A percentile compares a stretch with the other conserved stretches of the same genome.
Evolutionary conservation across 1,140 invertebrate genomes (phyloP).

Genomic region (Oppia nitens): DNA sequence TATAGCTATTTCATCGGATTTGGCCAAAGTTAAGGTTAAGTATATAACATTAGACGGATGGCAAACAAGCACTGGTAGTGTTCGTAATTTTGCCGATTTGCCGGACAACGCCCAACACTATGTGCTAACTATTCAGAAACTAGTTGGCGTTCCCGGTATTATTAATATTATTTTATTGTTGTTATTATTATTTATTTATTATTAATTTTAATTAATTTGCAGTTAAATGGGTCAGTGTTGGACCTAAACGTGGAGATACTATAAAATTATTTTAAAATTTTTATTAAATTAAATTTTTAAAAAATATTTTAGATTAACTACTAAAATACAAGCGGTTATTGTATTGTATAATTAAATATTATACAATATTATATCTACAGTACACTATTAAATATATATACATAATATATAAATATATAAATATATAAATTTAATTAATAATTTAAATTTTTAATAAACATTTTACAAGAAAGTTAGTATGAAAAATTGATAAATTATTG

Average conservation of each 20-base stretch:
- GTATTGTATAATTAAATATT: no score
- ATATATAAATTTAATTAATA: no score
- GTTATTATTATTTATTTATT: background rate
- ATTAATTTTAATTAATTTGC: slow-evolving; percentile 26
- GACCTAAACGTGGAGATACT: slow-evolving; percentile 62
- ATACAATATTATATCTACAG: no score
- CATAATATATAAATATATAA: no score
- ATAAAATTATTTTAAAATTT: slow-evolving; percentile 35
- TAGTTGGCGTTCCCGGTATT: slow-evolving; percentile 65
- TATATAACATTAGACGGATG: slow-evolving; percentile 85
- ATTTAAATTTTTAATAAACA: no score
- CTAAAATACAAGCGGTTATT: no score
- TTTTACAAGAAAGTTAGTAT: no score
- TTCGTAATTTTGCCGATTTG: slow-evolving; percentile 63
- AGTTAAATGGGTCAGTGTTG: slow-evolving; percentile 95
- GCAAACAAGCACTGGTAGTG: slow-evolving; percentile 56
- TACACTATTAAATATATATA: no score
- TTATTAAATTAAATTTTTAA: no score
- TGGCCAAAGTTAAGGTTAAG: slow-evolving; percentile 48
- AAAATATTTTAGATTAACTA: no score
- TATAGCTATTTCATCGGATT: slow-evolving; percentile 31
- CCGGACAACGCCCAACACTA: slow-evolving; percentile 75
- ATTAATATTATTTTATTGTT: slow-evolving; percentile 5
- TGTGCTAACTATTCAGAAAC: slow-evolving; percentile 63
- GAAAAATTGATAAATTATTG: no score